phyloP scores from a whole-genome alignment of 2,888 invertebrate species.

The Drosophila nigritarsus region DNA sequence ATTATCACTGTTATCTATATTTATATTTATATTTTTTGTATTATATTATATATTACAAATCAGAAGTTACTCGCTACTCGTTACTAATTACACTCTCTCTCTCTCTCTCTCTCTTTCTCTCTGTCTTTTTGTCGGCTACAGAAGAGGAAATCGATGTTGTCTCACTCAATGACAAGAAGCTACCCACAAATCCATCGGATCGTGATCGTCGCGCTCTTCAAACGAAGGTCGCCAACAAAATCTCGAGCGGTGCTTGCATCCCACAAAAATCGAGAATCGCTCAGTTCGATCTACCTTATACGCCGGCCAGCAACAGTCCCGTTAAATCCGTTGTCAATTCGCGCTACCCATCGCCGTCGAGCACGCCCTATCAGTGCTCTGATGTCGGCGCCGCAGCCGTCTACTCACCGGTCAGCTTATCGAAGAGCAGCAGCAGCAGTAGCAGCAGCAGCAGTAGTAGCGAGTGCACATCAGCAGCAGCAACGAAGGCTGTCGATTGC shows the following conservation, averaged over 20 bases:
- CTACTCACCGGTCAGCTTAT: conserved; percentile 57
- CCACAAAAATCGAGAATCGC: conserved; percentile 69
- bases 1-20: too few relatives aligned
- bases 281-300: conserved; percentile 74
- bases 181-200: conserved; percentile 90
- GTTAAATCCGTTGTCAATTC: conserved; percentile 81
- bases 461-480: conserved; percentile 8
- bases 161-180: conserved; percentile 87
- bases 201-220: conserved; percentile 89
- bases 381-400: conserved; percentile 21
- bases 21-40: too few relatives aligned
- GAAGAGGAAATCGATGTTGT: conserved; percentile 94
- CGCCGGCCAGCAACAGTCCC: conserved; percentile 83
- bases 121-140: conserved; percentile 49
- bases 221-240: conserved; percentile 87
- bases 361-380: conserved; percentile 74
- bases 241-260: conserved; percentile 74
- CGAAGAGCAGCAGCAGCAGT: conserved; percentile 83
- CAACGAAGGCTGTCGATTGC: not conserved
- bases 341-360: conserved; percentile 82
- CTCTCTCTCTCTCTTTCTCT: not conserved
- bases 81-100: not conserved
- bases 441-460: not conserved
- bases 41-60: too few relatives aligned
- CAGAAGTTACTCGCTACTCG: not conserved